Evolutionary conservation across 2,113 vertebrate species (phyloP).

Genomic region (Boleophthalmus pectinirostris): DNA sequence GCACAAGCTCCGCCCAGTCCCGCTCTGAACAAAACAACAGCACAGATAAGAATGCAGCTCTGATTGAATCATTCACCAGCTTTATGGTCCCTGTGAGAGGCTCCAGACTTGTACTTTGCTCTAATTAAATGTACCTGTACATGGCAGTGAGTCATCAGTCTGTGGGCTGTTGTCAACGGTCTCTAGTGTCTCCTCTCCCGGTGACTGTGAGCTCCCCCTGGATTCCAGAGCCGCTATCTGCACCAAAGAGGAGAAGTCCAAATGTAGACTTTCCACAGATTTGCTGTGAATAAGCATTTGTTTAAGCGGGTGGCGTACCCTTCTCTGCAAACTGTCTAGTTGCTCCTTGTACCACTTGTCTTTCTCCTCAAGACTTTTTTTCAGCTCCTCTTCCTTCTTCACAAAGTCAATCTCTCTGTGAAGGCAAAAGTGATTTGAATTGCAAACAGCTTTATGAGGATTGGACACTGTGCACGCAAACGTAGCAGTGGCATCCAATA

Average conservation of each 20-base stretch:
- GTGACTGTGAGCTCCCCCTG: constrained; percentile 25
- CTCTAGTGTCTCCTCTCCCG: constrained; percentile 45
- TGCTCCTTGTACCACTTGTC: constrained; percentile 82
- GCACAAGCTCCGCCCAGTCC: constrained; percentile 83
- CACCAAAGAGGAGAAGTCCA: constrained; percentile 26
- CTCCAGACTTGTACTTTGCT: constrained; percentile 14
- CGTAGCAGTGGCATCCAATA: not conserved
- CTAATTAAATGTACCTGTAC: constrained; percentile 47
- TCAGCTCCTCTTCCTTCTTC: constrained; percentile 87
- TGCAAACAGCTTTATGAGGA: constrained; percentile 17
- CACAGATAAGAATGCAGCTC: not conserved
- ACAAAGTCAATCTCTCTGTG: constrained; percentile 87
- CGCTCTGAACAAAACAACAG: constrained; percentile 40
- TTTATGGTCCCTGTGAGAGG: constrained; percentile 24
- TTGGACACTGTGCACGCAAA: constrained; percentile 4
- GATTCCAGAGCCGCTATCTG: constrained; percentile 82
- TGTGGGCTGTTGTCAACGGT: constrained; percentile 61
- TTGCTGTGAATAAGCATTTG: not conserved
- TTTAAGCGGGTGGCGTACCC: constrained; percentile 68
- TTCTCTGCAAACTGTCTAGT: constrained; percentile 79
- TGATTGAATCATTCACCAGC: constrained; percentile 15
- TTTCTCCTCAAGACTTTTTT: constrained; percentile 81
- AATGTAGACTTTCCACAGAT: not conserved
- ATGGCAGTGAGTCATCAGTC: constrained; percentile 65
- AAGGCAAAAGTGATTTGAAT: constrained; percentile 37